phyloP scores from a whole-genome alignment of 1,140 invertebrate genomes.

The Diachasma alloeum region DNA sequence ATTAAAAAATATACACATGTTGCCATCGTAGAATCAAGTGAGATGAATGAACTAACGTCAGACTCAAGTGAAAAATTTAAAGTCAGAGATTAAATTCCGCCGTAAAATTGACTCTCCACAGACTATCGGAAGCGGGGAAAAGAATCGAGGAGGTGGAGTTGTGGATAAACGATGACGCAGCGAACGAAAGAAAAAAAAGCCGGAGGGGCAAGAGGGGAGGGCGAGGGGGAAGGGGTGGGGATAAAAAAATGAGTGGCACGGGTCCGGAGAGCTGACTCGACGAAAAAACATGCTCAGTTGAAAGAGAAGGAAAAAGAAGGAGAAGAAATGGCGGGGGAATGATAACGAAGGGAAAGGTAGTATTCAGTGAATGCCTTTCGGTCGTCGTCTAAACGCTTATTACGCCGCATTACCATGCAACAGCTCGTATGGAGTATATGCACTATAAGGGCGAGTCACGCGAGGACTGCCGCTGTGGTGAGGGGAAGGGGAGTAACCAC shows the following conservation, averaged over 20 bases:
- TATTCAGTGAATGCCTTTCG: conserved; percentile 36
- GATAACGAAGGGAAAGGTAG: neutral
- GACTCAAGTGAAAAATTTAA: neutral
- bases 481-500: conserved; percentile 1
- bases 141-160: neutral
- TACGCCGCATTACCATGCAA: conserved; percentile 54
- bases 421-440: conserved; percentile 39
- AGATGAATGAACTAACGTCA: too few species aligned
- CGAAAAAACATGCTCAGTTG: neutral
- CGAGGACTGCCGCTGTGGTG: conserved; percentile 33
- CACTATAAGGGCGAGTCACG: conserved; percentile 45
- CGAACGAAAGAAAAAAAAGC: conserved; percentile 23
- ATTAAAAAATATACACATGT: too few species aligned
- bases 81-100: neutral
- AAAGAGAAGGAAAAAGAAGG: neutral
- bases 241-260: conserved; percentile 2
- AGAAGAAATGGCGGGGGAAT: neutral
- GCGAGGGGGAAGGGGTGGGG: neutral
- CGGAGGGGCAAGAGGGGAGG: conserved; percentile 20
- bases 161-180: conserved; percentile 41
- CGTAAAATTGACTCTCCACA: neutral
- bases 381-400: conserved; percentile 59
- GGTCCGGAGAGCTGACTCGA: neutral
- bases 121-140: conserved; percentile 11
- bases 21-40: too few species aligned